phyloP scores from a whole-genome alignment of 92 coral and sea anemone genomes.

The Virgularia gustaviana region DNA sequence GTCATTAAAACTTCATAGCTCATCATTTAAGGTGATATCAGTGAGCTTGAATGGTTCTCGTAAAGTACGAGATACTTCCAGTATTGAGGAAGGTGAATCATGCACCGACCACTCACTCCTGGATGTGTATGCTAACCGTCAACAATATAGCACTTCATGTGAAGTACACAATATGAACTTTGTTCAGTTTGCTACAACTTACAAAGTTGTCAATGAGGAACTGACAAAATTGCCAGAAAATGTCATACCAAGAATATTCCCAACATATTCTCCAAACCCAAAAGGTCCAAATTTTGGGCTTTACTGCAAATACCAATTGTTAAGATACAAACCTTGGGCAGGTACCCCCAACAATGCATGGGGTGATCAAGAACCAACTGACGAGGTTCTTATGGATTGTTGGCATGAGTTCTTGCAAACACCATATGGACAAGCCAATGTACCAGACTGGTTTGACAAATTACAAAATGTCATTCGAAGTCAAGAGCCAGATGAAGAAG shows the following conservation, averaged over 20 bases:
- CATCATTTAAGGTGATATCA: slow-evolving; percentile 52
- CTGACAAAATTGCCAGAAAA: slow-evolving; percentile 53
- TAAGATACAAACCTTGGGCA: slow-evolving; percentile 57
- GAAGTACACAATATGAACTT: slow-evolving; percentile 45
- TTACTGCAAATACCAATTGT: slow-evolving; percentile 60
- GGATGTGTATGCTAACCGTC: slow-evolving; percentile 59
- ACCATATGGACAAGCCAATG: slow-evolving; percentile 46
- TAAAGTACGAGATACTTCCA: not conserved
- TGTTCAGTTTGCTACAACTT: slow-evolving; percentile 53
- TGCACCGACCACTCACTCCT: slow-evolving; percentile 44
- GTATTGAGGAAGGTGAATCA: not conserved
- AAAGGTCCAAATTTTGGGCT: slow-evolving; percentile 52
- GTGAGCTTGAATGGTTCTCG: slow-evolving; percentile 55
- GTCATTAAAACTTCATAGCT: slow-evolving; percentile 52
- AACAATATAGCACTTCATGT: slow-evolving; percentile 31
- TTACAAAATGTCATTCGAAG: slow-evolving; percentile 27
- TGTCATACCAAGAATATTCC: slow-evolving; percentile 51
- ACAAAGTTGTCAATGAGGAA: slow-evolving; percentile 49
- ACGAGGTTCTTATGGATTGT: slow-evolving; percentile 18
- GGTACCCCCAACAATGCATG: slow-evolving; percentile 54
- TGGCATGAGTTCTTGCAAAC: slow-evolving; percentile 47
- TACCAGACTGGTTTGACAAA: slow-evolving; percentile 58
- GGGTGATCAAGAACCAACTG: slow-evolving; percentile 62
- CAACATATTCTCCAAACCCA: slow-evolving; percentile 57
- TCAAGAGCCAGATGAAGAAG: not conserved